A percentile compares a stretch with the other conserved stretches of the same genome.
Evolutionary conservation across 2,113 vertebrate genomes (phyloP).

Genomic region (Aegithalos caudatus): DNA sequence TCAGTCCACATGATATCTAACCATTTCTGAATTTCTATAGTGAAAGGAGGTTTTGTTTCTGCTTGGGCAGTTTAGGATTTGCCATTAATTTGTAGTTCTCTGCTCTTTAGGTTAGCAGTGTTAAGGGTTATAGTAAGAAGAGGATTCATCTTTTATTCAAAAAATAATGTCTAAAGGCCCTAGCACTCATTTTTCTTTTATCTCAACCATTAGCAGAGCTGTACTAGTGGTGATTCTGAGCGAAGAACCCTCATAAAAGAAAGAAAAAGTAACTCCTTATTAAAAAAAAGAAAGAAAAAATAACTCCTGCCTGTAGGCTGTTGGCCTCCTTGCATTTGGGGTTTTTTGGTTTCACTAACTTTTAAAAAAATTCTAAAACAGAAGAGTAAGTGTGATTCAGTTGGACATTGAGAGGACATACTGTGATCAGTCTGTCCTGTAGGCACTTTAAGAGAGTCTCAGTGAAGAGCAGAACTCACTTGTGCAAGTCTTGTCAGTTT

Average conservation of each 20-base stretch:
- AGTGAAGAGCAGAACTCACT: not conserved
- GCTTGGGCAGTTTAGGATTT: not conserved
- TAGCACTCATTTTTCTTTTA: not conserved
- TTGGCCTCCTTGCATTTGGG: not conserved
- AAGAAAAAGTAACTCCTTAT: not conserved
- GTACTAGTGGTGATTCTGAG: not conserved
- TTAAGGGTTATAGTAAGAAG: not conserved
- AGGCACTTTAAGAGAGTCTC: not conserved
- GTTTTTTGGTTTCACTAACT: not conserved
- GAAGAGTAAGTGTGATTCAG: not conserved
- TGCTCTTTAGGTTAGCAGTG: not conserved
- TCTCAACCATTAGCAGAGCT: not conserved
- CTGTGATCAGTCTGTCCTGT: not conserved
- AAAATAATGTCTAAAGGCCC: not conserved
- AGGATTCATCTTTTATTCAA: not conserved
- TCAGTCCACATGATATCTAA: not conserved
- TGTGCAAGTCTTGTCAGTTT: not conserved
- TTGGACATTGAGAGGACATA: not conserved
- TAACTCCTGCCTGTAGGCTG: not conserved
- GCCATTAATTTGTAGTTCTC: not conserved
- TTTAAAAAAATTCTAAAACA: not conserved
- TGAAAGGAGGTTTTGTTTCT: not conserved
- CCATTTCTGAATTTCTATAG: not conserved
- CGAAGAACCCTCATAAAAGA: not conserved
- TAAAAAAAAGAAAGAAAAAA: not conserved